These are phyloP conservation scores for Rhinoptilus africanus DNA, from an alignment of 2,113 vertebrate species.

Conservation along the genomic window DNA sequence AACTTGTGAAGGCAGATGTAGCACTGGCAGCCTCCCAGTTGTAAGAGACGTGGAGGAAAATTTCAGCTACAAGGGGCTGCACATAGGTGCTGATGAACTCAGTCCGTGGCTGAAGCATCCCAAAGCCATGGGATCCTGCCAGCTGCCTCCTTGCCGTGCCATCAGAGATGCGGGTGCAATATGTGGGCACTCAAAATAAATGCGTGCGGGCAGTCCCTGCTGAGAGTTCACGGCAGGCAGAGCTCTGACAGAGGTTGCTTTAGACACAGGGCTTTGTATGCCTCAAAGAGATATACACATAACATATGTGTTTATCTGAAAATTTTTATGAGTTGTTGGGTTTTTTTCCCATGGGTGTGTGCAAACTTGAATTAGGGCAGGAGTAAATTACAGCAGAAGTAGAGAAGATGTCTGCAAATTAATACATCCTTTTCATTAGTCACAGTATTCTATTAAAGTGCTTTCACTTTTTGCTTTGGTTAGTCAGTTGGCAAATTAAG, in stretches of 20 bases:
- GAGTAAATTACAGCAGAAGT: not conserved
- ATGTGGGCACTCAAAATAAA: not conserved
- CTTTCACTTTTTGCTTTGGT: not conserved
- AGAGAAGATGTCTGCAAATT: not conserved
- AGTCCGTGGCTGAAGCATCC: not conserved
- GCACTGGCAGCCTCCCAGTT: constrained; percentile 13
- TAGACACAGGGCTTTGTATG: not conserved
- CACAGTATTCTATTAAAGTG: not conserved
- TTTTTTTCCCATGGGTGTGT: not conserved
- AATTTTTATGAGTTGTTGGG: not conserved
- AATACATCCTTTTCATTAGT: not conserved
- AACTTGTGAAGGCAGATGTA: not conserved
- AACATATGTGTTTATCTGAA: not conserved
- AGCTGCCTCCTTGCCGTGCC: not conserved
- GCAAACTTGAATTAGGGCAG: not conserved
- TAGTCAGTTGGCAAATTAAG: not conserved
- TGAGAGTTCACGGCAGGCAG: not conserved
- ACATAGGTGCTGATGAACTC: not conserved
- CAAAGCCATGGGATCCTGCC: not conserved
- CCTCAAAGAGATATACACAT: accelerated
- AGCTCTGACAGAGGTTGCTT: not conserved
- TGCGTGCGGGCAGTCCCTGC: not conserved
- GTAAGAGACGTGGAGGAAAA: not conserved
- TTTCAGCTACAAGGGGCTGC: not conserved
- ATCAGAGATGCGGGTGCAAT: not conserved